Percentiles rank a stretch among this genome's conserved stretches.
Evolutionary conservation across 2,888 invertebrate genomes (phyloP).

Genomic region (Meandrusa payeni): DNA sequence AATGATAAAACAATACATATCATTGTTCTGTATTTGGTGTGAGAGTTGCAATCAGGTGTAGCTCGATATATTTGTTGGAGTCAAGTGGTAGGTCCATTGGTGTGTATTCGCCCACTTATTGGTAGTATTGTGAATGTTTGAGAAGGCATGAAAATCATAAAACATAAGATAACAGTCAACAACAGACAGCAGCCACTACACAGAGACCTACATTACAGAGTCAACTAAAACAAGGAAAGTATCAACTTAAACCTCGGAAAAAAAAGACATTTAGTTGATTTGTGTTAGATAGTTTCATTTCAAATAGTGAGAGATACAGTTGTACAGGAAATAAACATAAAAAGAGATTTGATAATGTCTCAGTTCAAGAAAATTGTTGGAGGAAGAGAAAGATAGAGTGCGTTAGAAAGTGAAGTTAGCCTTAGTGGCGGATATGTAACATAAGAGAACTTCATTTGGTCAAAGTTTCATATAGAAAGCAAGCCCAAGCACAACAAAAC

Average conservation of each 20-base stretch:
- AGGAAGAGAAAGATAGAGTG: conserved; percentile 57
- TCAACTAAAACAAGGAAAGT: conserved; percentile 70
- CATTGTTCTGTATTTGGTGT: conserved; percentile 70
- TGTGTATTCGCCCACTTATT: conserved; percentile 72
- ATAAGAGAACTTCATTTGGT: conserved; percentile 44
- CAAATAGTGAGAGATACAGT: conserved; percentile 25
- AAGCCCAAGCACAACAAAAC: conserved; percentile 75
- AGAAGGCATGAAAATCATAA: conserved; percentile 79
- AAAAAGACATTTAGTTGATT: conserved; percentile 38
- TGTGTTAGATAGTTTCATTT: conserved; percentile 45
- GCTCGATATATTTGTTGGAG: conserved; percentile 77
- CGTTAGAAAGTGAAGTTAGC: conserved; percentile 53
- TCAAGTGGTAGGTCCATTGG: conserved; percentile 74
- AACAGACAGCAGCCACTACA: conserved; percentile 82
- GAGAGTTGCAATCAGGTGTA: conserved; percentile 75
- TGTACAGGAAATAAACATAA: conserved; percentile 5
- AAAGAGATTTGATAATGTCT: conserved; percentile 20
- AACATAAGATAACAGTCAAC: conserved; percentile 79
- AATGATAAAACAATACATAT: conserved; percentile 32
- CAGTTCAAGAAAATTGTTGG: conserved; percentile 44
- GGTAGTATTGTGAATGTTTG: conserved; percentile 78
- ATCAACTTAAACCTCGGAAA: conserved; percentile 56
- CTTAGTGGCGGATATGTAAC: conserved; percentile 46
- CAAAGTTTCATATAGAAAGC: conserved; percentile 62
- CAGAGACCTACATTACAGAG: conserved; percentile 69